phyloP scores from a whole-genome alignment of 2,113 vertebrate species.

The Cheilinus undulatus region DNA sequence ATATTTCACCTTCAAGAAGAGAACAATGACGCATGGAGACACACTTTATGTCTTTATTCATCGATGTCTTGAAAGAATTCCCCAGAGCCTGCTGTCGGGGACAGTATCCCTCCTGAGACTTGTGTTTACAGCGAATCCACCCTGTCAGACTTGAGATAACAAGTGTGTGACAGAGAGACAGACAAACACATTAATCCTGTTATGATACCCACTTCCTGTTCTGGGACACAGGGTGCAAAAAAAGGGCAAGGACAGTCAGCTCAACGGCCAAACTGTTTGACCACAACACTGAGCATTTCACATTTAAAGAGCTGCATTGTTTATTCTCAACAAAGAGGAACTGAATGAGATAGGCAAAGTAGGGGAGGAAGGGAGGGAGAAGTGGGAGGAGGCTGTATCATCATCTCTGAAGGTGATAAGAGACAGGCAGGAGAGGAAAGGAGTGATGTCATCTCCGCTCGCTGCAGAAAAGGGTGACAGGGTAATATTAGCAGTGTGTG shows the following conservation, averaged over 20 bases:
- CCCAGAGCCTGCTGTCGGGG: conserved; percentile 46
- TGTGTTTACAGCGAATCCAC: conserved; percentile 41
- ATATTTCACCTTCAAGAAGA: conserved; percentile 43
- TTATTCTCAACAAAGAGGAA: conserved; percentile 11
- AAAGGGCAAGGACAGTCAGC: conserved; percentile 5
- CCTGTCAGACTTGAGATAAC: conserved; percentile 53
- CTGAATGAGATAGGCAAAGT: neutral
- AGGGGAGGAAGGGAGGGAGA: neutral
- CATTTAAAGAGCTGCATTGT: conserved; percentile 24
- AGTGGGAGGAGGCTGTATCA: conserved; percentile 17
- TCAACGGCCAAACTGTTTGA: conserved; percentile 25
- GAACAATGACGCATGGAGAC: neutral
- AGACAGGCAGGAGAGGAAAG: conserved; percentile 26
- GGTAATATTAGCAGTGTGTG: conserved; percentile 29
- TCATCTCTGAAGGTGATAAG: conserved; percentile 50
- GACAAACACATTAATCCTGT: conserved; percentile 45
- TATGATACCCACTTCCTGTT: conserved; percentile 34
- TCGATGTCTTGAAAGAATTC: conserved; percentile 36
- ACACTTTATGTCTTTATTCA: conserved; percentile 43
- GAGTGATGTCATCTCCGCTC: conserved; percentile 50
- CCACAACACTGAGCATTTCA: conserved; percentile 45
- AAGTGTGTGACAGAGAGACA: conserved; percentile 49
- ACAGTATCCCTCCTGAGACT: conserved; percentile 32
- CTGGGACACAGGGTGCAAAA: conserved; percentile 22
- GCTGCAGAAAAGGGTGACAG: conserved; percentile 21